Percentiles rank a stretch among this genome's conserved stretches.
Evolutionary conservation across 2,888 invertebrate species (phyloP).

Genomic region (Acleris literana): DNA sequence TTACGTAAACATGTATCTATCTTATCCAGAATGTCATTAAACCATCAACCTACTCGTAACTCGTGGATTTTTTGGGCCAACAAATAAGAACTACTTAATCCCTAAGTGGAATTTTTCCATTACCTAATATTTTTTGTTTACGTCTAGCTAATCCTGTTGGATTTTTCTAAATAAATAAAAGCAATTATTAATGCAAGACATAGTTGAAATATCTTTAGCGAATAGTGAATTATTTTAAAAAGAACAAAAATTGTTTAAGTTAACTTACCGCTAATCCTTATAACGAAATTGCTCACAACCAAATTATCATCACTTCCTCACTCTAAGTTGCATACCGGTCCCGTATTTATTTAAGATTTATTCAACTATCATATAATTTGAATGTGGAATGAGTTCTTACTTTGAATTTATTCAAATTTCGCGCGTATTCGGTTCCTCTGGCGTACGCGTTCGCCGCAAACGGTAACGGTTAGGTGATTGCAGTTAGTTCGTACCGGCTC

Average conservation of each 20-base stretch:
- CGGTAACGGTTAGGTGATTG: slow-evolving; percentile 71
- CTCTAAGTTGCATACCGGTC: slow-evolving; percentile 12
- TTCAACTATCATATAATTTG: slow-evolving; percentile 1
- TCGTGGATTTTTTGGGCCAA: too few species aligned
- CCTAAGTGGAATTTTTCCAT: too few species aligned
- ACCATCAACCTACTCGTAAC: too few species aligned
- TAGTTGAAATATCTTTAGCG: too few species aligned
- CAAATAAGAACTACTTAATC: too few species aligned
- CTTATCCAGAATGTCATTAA: too few species aligned
- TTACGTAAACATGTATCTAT: too few species aligned
- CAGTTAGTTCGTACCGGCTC: slow-evolving; percentile 64
- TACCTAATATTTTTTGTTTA: too few species aligned
- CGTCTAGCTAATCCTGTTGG: too few species aligned
- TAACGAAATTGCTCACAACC: slow-evolving; percentile 36
- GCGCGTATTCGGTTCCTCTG: slow-evolving; percentile 48
- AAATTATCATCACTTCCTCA: slow-evolving; percentile 35
- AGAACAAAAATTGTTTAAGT: neutral
- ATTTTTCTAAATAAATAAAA: too few species aligned
- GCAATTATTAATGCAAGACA: too few species aligned
- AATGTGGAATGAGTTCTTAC: slow-evolving; percentile 37
- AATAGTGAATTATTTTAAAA: neutral
- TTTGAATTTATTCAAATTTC: slow-evolving; percentile 51
- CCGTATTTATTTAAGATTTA: neutral
- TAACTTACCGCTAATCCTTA: slow-evolving; percentile 35
- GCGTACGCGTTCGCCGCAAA: slow-evolving; percentile 67